Percentiles rank a stretch among this genome's conserved stretches.
Conservation (phyloP, 2,888 invertebrate genomes). For the Hypsopygia costalis region DNA sequence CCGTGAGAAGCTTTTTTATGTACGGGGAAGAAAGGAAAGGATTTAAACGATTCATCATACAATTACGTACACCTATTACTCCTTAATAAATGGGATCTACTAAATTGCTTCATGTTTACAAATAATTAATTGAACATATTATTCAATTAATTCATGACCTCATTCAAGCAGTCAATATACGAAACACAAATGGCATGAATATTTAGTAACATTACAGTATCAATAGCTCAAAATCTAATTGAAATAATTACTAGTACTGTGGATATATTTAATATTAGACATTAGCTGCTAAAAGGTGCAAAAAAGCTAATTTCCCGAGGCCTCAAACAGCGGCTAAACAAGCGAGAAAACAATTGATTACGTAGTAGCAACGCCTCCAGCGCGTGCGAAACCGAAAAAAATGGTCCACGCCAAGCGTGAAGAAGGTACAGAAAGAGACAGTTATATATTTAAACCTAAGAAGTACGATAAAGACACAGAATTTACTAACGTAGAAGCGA, state of each 20-base stretch:
- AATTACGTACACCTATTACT: no score
- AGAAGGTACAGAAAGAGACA: slow-evolving; percentile 55
- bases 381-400: slow-evolving; percentile 67
- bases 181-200: slow-evolving; percentile 10
- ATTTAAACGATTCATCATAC: no score
- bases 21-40: no score
- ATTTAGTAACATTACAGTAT: slow-evolving; percentile 5
- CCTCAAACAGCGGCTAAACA: slow-evolving; percentile 31
- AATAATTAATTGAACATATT: no score
- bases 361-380: slow-evolving; percentile 51
- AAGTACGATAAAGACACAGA: slow-evolving; percentile 38
- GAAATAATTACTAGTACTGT: slow-evolving; percentile 19
- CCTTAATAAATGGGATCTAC: no score
- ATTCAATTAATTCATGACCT: no score
- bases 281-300: slow-evolving; percentile 20
- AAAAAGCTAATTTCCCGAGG: slow-evolving; percentile 31
- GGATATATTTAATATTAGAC: slow-evolving; percentile 21
- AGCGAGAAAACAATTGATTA: slow-evolving; percentile 64
- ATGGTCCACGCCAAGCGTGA: slow-evolving; percentile 53
- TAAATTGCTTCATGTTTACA: no score
- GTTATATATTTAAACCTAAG: slow-evolving; percentile 32
- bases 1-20: background rate
- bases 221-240: no score
- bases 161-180: no score
- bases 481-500: slow-evolving; percentile 36